Evolutionary conservation across 2,797 vertebrate genomes (phyloP).

Genomic region (Nothura maculosa): DNA sequence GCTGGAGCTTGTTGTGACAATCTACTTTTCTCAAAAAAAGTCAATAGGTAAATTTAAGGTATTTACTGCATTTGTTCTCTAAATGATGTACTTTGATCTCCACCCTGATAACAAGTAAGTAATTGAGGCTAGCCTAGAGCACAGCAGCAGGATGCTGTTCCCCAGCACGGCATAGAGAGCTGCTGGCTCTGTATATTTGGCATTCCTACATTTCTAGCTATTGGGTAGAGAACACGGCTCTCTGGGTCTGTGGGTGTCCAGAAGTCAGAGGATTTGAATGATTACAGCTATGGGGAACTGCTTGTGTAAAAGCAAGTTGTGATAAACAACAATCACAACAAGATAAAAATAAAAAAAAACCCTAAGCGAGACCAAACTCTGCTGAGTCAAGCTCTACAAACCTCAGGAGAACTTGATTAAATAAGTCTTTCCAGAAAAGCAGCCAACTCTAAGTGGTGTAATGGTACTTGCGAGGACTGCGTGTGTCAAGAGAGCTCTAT

Average conservation of each 20-base stretch:
- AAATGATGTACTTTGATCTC: conserved; percentile 54
- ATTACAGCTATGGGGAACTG: accelerated
- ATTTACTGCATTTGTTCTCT: conserved; percentile 45
- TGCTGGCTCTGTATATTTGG: neutral
- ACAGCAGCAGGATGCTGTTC: neutral
- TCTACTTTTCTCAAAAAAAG: neutral
- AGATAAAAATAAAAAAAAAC: neutral
- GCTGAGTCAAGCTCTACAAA: neutral
- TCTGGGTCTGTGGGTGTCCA: accelerated
- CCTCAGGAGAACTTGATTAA: neutral
- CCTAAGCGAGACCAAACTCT: neutral
- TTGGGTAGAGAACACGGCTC: accelerated
- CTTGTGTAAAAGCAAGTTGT: neutral
- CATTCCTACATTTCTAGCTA: neutral
- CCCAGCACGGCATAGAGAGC: neutral
- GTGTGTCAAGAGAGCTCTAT: accelerated
- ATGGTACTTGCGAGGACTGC: accelerated
- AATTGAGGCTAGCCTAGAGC: conserved; percentile 14
- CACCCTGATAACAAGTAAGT: neutral
- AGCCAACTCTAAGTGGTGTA: neutral
- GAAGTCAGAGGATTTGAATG: neutral
- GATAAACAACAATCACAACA: neutral
- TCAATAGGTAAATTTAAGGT: neutral
- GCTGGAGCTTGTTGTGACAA: conserved; percentile 7
- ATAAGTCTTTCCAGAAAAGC: neutral